Conservation (phyloP, 2,113 vertebrate species). For the Megaceryle maxima region DNA sequence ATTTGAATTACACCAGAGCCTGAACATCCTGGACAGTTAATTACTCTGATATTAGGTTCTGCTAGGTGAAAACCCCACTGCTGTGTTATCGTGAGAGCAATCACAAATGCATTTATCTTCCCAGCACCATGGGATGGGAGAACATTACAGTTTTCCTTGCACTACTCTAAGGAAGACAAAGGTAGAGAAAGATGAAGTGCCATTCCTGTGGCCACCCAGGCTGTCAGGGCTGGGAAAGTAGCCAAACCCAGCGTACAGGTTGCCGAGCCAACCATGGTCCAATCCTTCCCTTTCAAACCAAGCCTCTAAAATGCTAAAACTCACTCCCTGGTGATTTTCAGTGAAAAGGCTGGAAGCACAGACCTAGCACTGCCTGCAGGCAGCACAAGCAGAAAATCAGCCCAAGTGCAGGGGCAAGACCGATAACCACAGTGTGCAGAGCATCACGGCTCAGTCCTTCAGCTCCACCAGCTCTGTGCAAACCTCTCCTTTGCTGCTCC, state of each 20-base stretch:
- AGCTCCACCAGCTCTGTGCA: accelerated
- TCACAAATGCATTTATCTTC: not conserved
- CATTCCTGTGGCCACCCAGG: not conserved
- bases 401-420: not conserved
- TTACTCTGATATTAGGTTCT: not conserved
- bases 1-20: not conserved
- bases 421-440: not conserved
- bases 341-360: not conserved
- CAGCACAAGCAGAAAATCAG: not conserved
- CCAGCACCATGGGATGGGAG: accelerated
- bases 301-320: not conserved
- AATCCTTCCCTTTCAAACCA: not conserved
- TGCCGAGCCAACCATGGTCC: not conserved
- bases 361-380: not conserved
- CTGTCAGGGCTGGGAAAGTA: not conserved
- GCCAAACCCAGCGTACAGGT: not conserved
- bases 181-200: not conserved
- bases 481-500: not conserved
- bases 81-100: not conserved
- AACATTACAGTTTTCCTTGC: not conserved
- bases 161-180: not conserved
- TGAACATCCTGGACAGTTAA: not conserved
- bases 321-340: not conserved
- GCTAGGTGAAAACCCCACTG: not conserved
- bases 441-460: not conserved